Evolutionary conservation across 2,797 vertebrate genomes (phyloP).

Genomic region (Alcedo quadribrachys): DNA sequence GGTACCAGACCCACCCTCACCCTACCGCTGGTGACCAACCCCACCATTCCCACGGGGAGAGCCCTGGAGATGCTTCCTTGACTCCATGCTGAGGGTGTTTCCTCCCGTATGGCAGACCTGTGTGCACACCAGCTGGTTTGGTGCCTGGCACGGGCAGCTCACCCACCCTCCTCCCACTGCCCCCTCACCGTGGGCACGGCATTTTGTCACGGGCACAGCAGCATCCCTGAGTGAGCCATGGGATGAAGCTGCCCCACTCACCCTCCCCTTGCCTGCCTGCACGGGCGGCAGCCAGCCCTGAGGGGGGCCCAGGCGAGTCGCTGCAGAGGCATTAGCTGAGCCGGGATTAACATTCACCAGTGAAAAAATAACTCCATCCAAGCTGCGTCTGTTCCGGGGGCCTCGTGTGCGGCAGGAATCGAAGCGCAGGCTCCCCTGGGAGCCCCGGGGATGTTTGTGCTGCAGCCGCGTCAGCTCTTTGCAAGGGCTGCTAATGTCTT

Average conservation of each 20-base stretch:
- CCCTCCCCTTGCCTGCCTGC: neutral
- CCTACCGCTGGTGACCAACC: fast-evolving
- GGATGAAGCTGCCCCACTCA: neutral
- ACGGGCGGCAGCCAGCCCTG: neutral
- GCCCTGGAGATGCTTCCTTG: neutral
- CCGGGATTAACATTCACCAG: conserved; percentile 38
- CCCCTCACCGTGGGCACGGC: too few relatives aligned
- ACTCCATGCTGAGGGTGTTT: neutral
- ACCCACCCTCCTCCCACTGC: neutral
- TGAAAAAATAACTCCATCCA: conserved; percentile 32
- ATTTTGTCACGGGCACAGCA: neutral
- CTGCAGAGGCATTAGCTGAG: conserved; percentile 32
- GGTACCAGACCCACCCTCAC: neutral
- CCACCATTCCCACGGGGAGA: neutral
- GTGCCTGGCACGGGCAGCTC: neutral
- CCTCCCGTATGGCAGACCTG: neutral
- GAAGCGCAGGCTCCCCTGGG: conserved; percentile 56
- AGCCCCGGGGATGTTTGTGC: conserved; percentile 12
- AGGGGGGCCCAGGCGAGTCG: neutral
- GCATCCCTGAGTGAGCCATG: neutral
- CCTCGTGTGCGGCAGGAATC: conserved; percentile 32
- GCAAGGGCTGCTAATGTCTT: conserved; percentile 44
- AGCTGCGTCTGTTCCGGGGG: conserved; percentile 48
- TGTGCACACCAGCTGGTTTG: neutral
- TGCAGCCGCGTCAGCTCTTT: conserved; percentile 64